phyloP scores from a whole-genome alignment of 37 sponge, comb jelly and placozoan genomes.

The Lycopodina hypogea region DNA sequence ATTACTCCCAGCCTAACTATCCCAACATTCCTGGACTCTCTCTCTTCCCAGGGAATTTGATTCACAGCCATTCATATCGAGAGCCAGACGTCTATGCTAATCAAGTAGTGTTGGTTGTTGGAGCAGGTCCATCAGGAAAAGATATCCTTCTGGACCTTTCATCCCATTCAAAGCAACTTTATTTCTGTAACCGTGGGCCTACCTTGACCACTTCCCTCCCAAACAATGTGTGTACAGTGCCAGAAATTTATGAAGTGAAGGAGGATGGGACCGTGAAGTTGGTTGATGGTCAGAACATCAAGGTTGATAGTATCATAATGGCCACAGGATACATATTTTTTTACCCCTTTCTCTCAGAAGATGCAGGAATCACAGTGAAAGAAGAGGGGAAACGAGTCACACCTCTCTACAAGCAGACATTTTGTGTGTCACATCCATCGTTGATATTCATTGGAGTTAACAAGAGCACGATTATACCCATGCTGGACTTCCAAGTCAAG shows the following conservation, averaged over 20 bases:
- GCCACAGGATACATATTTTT: slow-evolving; percentile 73
- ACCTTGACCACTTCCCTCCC: slow-evolving; percentile 27
- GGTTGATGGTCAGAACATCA: slow-evolving; percentile 12
- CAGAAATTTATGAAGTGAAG: slow-evolving; percentile 2
- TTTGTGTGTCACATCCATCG: slow-evolving; percentile 56
- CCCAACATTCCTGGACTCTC: slow-evolving; percentile 44
- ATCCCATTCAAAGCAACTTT: slow-evolving; percentile 27
- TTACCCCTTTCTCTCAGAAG: slow-evolving; percentile 64
- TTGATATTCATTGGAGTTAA: slow-evolving; percentile 70
- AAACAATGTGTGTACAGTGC: slow-evolving; percentile 40
- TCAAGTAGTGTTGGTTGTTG: slow-evolving; percentile 66
- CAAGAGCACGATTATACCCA: slow-evolving; percentile 24
- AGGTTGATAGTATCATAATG: slow-evolving; percentile 52
- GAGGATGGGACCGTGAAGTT: slow-evolving; percentile 36
- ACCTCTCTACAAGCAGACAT: slow-evolving; percentile 77
- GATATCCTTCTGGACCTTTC: slow-evolving; percentile 65
- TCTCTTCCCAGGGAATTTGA: slow-evolving; percentile 48
- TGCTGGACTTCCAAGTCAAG: slow-evolving; percentile 45
- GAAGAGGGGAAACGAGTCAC: slow-evolving; percentile 28
- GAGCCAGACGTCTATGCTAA: slow-evolving; percentile 32
- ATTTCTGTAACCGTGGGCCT: slow-evolving; percentile 26
- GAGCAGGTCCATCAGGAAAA: slow-evolving; percentile 63
- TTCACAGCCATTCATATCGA: slow-evolving; percentile 76
- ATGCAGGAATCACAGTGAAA: slow-evolving; percentile 38
- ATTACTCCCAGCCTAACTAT: slow-evolving; percentile 46